These are phyloP conservation scores for Alfaro cultratus DNA, from an alignment of 2,797 vertebrate species.

Conservation along the genomic window DNA sequence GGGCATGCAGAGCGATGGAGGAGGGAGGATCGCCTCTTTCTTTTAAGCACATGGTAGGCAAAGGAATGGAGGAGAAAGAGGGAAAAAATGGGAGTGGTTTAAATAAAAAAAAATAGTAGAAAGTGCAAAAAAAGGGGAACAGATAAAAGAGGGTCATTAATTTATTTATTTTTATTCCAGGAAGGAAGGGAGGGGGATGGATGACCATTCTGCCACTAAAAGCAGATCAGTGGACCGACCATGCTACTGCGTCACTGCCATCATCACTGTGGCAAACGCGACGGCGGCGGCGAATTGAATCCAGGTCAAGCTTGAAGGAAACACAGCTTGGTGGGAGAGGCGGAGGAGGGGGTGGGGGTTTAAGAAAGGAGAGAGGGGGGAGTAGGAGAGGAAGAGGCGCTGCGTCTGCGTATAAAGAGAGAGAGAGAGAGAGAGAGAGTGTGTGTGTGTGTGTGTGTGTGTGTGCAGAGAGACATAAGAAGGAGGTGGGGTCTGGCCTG, in stretches of 20 bases:
- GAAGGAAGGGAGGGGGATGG: neutral
- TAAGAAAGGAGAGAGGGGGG: constrained; percentile 47
- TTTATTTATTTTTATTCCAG: neutral
- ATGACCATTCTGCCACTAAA: constrained; percentile 37
- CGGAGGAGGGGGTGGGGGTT: constrained; percentile 40
- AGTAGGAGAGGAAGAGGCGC: constrained; percentile 38
- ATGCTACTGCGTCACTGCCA: constrained; percentile 50
- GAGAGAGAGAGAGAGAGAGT: constrained; percentile 16
- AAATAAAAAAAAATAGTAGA: neutral
- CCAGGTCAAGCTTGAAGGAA: constrained; percentile 79
- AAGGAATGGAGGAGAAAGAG: neutral
- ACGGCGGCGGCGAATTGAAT: constrained; percentile 55
- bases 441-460: neutral
- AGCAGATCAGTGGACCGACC: constrained; percentile 63
- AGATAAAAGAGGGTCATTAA: constrained; percentile 4
- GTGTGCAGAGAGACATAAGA: constrained; percentile 19
- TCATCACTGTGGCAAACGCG: constrained; percentile 44
- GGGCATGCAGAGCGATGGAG: constrained; percentile 41
- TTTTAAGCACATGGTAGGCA: constrained; percentile 34
- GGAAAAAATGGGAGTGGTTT: neutral
- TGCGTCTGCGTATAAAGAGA: constrained; percentile 42
- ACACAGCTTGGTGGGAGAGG: constrained; percentile 44
- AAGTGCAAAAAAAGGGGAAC: constrained; percentile 1
- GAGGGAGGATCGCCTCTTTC: constrained; percentile 46
- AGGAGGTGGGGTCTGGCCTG: constrained; percentile 69